These are phyloP conservation scores for Orthochromis indermauri DNA, from an alignment of 2,113 vertebrate genomes.

Conservation along the genomic window DNA sequence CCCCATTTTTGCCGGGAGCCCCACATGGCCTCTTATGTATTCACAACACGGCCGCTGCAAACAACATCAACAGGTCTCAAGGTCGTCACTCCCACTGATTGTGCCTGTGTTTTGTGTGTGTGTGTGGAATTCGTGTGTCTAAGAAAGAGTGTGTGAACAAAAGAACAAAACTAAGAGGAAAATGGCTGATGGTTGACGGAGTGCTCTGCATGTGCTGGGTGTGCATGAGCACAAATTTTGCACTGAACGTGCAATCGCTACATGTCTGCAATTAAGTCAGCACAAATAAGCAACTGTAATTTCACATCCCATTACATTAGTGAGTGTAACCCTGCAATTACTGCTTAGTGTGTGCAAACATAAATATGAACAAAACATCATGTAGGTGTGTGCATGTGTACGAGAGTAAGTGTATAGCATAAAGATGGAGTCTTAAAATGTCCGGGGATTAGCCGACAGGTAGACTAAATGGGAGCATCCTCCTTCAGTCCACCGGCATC, in stretches of 20 bases:
- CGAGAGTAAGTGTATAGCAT: neutral
- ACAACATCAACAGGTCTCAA: conserved; percentile 65
- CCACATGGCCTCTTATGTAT: conserved; percentile 46
- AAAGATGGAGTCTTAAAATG: neutral
- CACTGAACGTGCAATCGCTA: neutral
- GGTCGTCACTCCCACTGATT: conserved; percentile 34
- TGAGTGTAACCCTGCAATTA: neutral
- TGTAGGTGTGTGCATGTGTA: neutral
- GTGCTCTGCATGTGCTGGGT: neutral
- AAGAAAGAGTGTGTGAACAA: neutral
- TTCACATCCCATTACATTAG: neutral
- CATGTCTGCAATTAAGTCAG: neutral
- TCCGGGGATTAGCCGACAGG: conserved; percentile 42
- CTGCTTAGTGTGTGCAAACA: neutral
- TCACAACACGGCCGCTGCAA: conserved; percentile 8
- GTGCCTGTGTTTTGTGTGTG: neutral
- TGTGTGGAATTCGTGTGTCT: neutral
- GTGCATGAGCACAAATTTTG: neutral
- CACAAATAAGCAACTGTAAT: neutral
- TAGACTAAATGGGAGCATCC: conserved; percentile 40
- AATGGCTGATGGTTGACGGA: neutral
- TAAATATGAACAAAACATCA: neutral
- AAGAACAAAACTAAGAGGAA: neutral
- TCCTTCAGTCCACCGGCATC: conserved; percentile 35
- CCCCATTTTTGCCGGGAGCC: conserved; percentile 22